Conservation (phyloP, 2,113 vertebrate genomes). For the Proterorhinus semilunaris region DNA sequence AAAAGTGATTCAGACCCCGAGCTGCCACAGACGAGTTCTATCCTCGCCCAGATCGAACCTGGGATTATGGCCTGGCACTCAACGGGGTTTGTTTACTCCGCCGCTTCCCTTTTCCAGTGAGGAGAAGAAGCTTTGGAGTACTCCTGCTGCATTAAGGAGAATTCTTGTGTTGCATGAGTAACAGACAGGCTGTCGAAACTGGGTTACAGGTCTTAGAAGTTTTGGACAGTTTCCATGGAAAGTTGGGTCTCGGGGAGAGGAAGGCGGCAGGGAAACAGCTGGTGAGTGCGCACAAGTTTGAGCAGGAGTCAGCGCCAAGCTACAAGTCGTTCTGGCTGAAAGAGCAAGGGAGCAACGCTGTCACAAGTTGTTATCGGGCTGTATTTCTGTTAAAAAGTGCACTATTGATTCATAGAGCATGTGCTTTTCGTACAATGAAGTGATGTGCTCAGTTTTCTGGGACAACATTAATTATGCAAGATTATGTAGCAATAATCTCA, state of each 20-base stretch:
- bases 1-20: constrained; percentile 17
- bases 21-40: constrained; percentile 24
- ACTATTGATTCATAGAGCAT: background rate
- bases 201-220: constrained; percentile 23
- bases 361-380: background rate
- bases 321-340: constrained; percentile 4
- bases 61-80: constrained; percentile 37
- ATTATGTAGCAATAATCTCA: too few relatives aligned
- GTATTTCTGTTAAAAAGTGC: background rate
- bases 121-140: constrained; percentile 31
- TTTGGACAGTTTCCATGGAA: constrained; percentile 23
- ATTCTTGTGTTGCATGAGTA: constrained; percentile 33
- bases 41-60: constrained; percentile 47
- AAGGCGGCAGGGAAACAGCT: constrained; percentile 1
- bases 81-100: constrained; percentile 45
- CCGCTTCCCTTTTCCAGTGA: constrained; percentile 23
- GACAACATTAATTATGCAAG: too few relatives aligned
- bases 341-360: constrained; percentile 3
- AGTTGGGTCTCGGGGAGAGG: constrained; percentile 8
- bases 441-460: background rate
- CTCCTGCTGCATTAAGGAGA: constrained; percentile 30
- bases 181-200: constrained; percentile 21
- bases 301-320: background rate
- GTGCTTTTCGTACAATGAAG: background rate
- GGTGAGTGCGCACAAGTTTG: background rate